Conservation (phyloP, 2,888 invertebrate genomes). For the Leptopilina syphax region DNA sequence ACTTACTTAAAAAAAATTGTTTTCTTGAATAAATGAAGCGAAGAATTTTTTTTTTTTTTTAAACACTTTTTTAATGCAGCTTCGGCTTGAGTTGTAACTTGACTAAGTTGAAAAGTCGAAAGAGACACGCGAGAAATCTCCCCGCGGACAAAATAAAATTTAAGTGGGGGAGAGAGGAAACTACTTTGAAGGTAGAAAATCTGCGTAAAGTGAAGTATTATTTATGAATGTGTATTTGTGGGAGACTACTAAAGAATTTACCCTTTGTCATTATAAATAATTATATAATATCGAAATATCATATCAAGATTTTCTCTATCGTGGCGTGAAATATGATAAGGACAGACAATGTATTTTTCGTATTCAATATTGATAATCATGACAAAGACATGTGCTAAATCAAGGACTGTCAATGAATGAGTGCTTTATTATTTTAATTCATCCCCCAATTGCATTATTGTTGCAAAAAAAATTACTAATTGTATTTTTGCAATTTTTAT, state of each 20-base stretch:
- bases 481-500: no score
- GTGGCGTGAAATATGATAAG: slow-evolving; percentile 12
- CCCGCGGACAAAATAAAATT: neutral
- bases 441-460: neutral
- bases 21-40: neutral
- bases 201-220: neutral
- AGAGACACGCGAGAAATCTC: slow-evolving; percentile 19
- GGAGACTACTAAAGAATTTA: slow-evolving; percentile 6
- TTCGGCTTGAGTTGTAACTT: slow-evolving; percentile 7
- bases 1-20: slow-evolving; percentile 15
- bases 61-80: slow-evolving; percentile 6
- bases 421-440: neutral
- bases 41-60: neutral
- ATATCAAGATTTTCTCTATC: slow-evolving; percentile 33
- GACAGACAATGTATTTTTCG: slow-evolving; percentile 27
- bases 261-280: slow-evolving; percentile 10
- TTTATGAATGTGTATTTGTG: neutral
- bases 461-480: neutral
- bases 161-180: neutral
- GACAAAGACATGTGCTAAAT: slow-evolving; percentile 13
- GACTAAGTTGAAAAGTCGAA: slow-evolving; percentile 24
- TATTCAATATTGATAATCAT: neutral
- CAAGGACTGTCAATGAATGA: neutral
- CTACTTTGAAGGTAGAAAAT: slow-evolving; percentile 5
- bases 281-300: slow-evolving; percentile 29